Evolutionary conservation across 2,888 invertebrate species (phyloP).

Genomic region (Lithophane ornitopus): DNA sequence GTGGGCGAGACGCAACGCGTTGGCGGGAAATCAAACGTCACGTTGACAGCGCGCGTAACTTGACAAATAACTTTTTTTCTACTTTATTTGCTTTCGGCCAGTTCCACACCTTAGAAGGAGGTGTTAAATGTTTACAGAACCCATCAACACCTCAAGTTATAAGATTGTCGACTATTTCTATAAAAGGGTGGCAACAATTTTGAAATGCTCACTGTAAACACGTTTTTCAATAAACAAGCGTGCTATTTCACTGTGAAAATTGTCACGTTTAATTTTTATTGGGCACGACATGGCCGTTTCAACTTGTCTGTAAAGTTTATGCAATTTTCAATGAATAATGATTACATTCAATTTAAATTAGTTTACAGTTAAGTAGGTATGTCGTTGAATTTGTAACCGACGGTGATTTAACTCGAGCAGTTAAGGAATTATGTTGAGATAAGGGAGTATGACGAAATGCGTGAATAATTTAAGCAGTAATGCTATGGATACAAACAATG

Average conservation of each 20-base stretch:
- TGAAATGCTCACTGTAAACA: constrained; percentile 57
- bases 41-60: constrained; percentile 70
- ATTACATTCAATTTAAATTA: constrained; percentile 68
- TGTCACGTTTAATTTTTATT: constrained; percentile 72
- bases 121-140: constrained; percentile 68
- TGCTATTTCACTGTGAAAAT: constrained; percentile 46
- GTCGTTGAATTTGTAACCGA: constrained; percentile 56
- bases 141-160: constrained; percentile 64
- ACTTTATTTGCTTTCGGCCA: constrained; percentile 66
- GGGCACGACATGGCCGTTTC: constrained; percentile 68
- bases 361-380: constrained; percentile 57
- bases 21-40: constrained; percentile 76
- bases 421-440: constrained; percentile 64
- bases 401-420: constrained; percentile 57
- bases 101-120: constrained; percentile 69
- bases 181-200: constrained; percentile 56
- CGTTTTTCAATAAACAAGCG: constrained; percentile 61
- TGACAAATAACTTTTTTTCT: constrained; percentile 66
- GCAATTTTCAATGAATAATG: constrained; percentile 67
- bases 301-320: constrained; percentile 58
- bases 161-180: constrained; percentile 56
- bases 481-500: constrained; percentile 27
- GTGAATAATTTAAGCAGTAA: constrained; percentile 50
- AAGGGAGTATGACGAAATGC: constrained; percentile 61
- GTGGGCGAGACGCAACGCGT: constrained; percentile 58